These are phyloP conservation scores for Pheosia tremula DNA, from an alignment of 2,888 invertebrate genomes.

Conservation along the genomic window DNA sequence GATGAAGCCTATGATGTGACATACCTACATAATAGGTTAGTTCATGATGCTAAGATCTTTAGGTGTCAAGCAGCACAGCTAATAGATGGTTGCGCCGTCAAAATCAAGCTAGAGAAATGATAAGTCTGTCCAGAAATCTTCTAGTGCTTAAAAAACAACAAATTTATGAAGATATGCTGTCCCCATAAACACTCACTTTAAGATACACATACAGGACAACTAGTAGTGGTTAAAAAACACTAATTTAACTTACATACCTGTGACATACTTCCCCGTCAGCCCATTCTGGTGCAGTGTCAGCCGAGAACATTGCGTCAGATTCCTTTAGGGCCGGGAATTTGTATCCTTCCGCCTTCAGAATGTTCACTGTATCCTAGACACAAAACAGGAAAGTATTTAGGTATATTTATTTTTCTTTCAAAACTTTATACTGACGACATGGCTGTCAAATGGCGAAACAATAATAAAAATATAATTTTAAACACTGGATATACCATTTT, in stretches of 20 bases:
- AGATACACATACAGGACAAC: too few relatives aligned
- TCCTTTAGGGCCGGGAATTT: conserved; percentile 96
- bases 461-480: background rate
- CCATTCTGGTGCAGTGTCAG: conserved; percentile 99
- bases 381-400: conserved; percentile 29
- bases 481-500: conserved; percentile 12
- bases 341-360: conserved; percentile 97
- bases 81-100: too few relatives aligned
- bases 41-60: too few relatives aligned
- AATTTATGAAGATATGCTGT: too few relatives aligned
- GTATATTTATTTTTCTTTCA: conserved; percentile 6
- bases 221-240: background rate
- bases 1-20: too few relatives aligned
- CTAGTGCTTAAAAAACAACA: too few relatives aligned
- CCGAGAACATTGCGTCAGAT: conserved; percentile 99
- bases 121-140: too few relatives aligned
- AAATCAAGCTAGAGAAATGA: too few relatives aligned
- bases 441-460: too few relatives aligned
- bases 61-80: too few relatives aligned
- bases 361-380: conserved; percentile 94
- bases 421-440: background rate
- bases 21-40: too few relatives aligned
- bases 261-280: conserved; percentile 97
- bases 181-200: too few relatives aligned
- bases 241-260: conserved; percentile 63